Evolutionary conservation across 92 coral and sea anemone genomes (phyloP), one percentile per base, ranked within the genome.

Genomic region (Umimayanthus chanpuru): DNA sequence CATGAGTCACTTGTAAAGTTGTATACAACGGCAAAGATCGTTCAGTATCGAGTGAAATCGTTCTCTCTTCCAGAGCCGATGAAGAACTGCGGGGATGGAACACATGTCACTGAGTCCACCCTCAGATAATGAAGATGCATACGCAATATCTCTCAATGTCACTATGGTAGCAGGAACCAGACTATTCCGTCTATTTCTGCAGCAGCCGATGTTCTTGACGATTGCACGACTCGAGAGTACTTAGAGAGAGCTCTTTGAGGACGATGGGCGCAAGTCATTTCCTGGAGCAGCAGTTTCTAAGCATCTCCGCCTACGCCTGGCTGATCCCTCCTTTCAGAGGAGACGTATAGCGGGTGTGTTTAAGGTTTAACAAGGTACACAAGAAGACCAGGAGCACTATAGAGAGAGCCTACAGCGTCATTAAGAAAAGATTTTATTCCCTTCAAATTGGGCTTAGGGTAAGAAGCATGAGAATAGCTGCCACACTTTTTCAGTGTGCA

Each of bases 221-320:
- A 86, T 89, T 85, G 88, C 79, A 81, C 68, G 88, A 89, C 38
- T 89, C 91, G 53, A 61, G 88, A 89, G 91, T 83, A 81, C 78
- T 78, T 36, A 87, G 61, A 86, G 89, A 77, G 76, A 58, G 88
- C 80, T 73, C 71, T 43, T 50, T 89, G 88, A 89, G 78, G 83
- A 84, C 67, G 88, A 83, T 73, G 91, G 88, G 88, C 76, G 39
- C 20, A 87, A 85, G 30, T 66, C 81, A 88, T 88, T 88, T 70
- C 77, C 89, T 55, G 77, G 80, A 87, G 76, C 89, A 38, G 85
- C 78, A 50, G 36, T 78, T 78, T 78, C 85, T 87, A 78, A 85
- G 89, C 49, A 76, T 56, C 58, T 85, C 81, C 72, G 53, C 71
- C 73, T 85, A 74, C 81, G 39, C 88, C 84, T 88, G 86, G 80